These are phyloP conservation scores for Panthera leo DNA, from an alignment of 2,113 vertebrate genomes.

Conservation along the genomic window DNA sequence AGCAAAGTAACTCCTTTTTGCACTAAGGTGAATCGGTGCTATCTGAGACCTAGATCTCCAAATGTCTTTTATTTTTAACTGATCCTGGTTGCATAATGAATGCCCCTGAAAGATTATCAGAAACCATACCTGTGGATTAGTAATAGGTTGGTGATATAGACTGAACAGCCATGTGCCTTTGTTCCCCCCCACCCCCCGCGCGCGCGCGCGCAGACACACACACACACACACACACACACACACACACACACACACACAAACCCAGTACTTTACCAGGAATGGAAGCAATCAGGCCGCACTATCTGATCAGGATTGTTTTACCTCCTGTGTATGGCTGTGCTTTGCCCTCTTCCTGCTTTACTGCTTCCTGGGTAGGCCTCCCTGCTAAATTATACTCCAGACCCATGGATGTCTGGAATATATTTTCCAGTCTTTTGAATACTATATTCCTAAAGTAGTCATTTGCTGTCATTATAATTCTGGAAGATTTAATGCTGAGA, in stretches of 20 bases:
- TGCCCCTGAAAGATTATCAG: neutral
- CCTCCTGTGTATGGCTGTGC: neutral
- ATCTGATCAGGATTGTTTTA: neutral
- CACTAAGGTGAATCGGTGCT: neutral
- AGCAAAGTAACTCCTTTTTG: neutral
- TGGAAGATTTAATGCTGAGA: conserved; percentile 18
- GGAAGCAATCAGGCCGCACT: neutral
- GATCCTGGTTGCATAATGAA: neutral
- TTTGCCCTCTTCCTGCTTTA: neutral
- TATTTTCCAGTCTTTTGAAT: conserved; percentile 31
- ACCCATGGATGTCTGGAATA: neutral
- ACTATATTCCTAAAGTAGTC: neutral
- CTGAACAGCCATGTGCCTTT: neutral
- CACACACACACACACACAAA: neutral
- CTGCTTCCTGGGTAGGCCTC: neutral
- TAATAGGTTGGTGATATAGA: neutral
- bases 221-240: neutral
- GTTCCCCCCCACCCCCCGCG: neutral
- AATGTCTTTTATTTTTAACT: neutral
- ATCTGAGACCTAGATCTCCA: neutral
- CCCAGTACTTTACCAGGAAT: neutral
- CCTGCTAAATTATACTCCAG: neutral
- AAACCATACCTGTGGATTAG: neutral
- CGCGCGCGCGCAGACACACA: too few relatives aligned
- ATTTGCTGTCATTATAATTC: neutral